Base-by-base conservation (phyloP, 2,888 invertebrate genomes). In the Abscondita cerata region DNA sequence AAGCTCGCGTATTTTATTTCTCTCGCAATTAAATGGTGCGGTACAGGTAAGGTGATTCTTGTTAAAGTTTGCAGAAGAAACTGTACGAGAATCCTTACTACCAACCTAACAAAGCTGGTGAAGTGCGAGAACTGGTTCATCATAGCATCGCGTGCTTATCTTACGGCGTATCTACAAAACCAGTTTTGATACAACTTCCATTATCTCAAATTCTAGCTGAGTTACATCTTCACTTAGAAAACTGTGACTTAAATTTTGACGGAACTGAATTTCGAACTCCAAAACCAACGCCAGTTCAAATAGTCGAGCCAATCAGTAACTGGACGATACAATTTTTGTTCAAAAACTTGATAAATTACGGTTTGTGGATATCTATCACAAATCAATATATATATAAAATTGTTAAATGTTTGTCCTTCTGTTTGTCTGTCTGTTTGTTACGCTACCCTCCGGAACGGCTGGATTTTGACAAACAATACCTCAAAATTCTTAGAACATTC, bases 271-370 rank as follows among this genome's bases (percentile, higher is more conserved):
- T 93, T 75, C 86, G 85, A 75, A 73, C 67, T 3, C 74, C 78
- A 0, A 90, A 89, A 73, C 88, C 91, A 0, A 85, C 87, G 5
- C 90, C 91, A 0, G 92, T 92, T 59, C 91, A 95, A 71, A 88
- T 98, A 11, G 93, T 98, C 61, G 98, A 98, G 79, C 93, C 96
- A n/a, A n/a, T n/a, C n/a, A n/a, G n/a, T n/a, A n/a, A n/a, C n/a
- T n/a, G n/a, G n/a, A n/a, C n/a, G n/a, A n/a, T n/a, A n/a, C n/a
- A n/a, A n/a, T n/a, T n/a, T n/a, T n/a, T n/a, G n/a, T n/a, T n/a
- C n/a, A n/a, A n/a, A n/a, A n/a, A n/a, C n/a, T n/a, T n/a, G n/a
- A n/a, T n/a, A n/a, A n/a, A n/a, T n/a, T n/a, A n/a, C n/a, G n/a
- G n/a, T n/a, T n/a, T n/a, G n/a, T n/a, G n/a, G n/a, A n/a, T n/a